These are phyloP conservation scores for Tinea pellionella DNA, from an alignment of 2,888 invertebrate species.

Conservation along the genomic window DNA sequence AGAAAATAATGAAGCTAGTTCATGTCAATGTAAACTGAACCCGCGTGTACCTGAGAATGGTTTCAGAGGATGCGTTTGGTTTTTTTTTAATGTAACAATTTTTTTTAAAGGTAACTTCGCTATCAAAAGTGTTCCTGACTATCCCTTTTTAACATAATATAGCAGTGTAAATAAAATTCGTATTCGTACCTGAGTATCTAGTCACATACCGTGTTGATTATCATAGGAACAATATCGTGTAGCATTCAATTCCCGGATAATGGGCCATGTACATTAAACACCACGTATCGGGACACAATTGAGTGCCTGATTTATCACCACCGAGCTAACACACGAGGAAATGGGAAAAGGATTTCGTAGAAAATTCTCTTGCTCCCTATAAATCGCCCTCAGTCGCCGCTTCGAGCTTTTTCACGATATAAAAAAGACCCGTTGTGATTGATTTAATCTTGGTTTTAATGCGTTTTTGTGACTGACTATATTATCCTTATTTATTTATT, in stretches of 20 bases:
- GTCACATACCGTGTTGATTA: no score
- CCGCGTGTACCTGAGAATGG: no score
- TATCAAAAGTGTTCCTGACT: no score
- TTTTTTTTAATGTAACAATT: no score
- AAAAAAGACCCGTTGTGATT: conserved; percentile 30
- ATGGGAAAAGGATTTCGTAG: conserved; percentile 42
- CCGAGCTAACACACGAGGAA: conserved; percentile 28
- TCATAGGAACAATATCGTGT: background rate
- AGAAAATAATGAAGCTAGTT: no score
- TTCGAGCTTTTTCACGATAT: conserved; percentile 18
- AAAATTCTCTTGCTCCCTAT: conserved; percentile 15
- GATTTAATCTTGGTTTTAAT: conserved; percentile 27
- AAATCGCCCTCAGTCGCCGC: conserved; percentile 6
- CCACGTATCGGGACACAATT: conserved; percentile 36
- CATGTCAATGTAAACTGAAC: no score
- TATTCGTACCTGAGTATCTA: no score
- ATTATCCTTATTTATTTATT: no score
- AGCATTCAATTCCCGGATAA: conserved; percentile 16
- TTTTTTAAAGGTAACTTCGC: no score
- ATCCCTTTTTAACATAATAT: no score
- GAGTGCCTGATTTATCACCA: conserved; percentile 46
- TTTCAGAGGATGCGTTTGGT: no score
- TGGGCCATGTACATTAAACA: conserved; percentile 41
- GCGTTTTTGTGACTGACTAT: conserved; percentile 15
- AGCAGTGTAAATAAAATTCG: no score